Conservation (phyloP, 1,140 invertebrate species). For the Drosophila chauvacae region DNA sequence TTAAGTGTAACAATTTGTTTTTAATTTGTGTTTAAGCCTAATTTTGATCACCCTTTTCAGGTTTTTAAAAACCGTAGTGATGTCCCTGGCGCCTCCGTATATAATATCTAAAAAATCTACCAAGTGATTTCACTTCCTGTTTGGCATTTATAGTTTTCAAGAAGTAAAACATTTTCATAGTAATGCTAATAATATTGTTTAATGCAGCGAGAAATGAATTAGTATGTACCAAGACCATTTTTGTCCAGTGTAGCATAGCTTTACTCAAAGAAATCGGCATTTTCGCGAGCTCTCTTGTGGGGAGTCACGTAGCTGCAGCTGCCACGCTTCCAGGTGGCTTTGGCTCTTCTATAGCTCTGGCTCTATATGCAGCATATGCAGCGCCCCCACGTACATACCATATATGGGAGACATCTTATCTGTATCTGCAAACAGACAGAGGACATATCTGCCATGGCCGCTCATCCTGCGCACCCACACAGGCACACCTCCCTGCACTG, state of each 20-base stretch:
- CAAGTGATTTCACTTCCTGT: background rate
- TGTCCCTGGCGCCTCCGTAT: no score
- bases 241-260: conserved; percentile 12
- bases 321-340: conserved; percentile 60
- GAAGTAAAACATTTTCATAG: background rate
- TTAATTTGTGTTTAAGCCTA: no score
- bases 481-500: conserved; percentile 15
- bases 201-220: background rate
- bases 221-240: background rate
- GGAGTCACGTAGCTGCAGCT: conserved; percentile 65
- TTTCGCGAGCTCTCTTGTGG: conserved; percentile 36
- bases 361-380: conserved; percentile 57
- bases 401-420: conserved; percentile 44
- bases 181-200: background rate
- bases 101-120: background rate
- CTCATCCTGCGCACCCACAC: conserved; percentile 22
- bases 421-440: conserved; percentile 75
- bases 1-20: no score
- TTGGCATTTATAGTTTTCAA: background rate
- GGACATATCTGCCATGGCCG: conserved; percentile 30
- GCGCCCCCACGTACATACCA: conserved; percentile 38
- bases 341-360: conserved; percentile 10
- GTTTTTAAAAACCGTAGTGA: no score
- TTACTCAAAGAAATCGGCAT: conserved; percentile 69
- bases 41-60: no score